Evolutionary conservation across 2,113 vertebrate species (phyloP).

Genomic region (Poeciliopsis turrubarensis): DNA sequence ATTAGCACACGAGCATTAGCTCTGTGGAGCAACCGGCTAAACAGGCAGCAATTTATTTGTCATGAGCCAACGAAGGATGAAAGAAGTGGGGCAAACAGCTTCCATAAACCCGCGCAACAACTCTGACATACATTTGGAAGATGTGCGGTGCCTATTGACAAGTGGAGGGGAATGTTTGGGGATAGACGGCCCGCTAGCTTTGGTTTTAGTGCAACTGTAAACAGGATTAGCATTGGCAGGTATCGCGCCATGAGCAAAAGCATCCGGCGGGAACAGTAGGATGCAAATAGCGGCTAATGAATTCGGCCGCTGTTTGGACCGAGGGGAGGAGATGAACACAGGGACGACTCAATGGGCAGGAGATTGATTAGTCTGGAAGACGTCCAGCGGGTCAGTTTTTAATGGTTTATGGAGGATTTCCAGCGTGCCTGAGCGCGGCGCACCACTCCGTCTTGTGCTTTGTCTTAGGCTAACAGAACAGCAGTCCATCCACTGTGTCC

Average conservation of each 20-base stretch:
- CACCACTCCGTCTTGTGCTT: constrained; percentile 41
- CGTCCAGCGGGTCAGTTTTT: constrained; percentile 59
- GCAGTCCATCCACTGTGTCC: constrained; percentile 51
- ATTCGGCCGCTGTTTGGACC: constrained; percentile 51
- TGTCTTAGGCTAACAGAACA: constrained; percentile 24
- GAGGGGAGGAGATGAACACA: constrained; percentile 28
- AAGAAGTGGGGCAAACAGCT: constrained; percentile 48
- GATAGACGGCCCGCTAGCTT: constrained; percentile 69
- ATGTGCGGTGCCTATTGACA: constrained; percentile 69
- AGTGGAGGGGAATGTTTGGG: constrained; percentile 38
- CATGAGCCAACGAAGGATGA: background rate
- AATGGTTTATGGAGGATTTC: constrained; percentile 51
- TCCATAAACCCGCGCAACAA: constrained; percentile 40
- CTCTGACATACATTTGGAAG: constrained; percentile 49
- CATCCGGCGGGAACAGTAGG: constrained; percentile 44
- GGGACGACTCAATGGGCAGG: constrained; percentile 31
- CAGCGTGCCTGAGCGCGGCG: background rate
- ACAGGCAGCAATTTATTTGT: constrained; percentile 34
- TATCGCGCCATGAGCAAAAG: constrained; percentile 54
- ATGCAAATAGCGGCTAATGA: constrained; percentile 75
- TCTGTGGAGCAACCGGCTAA: background rate
- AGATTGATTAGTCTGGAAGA: constrained; percentile 70
- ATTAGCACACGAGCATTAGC: background rate
- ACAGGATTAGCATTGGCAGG: constrained; percentile 79
- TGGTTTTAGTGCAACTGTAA: constrained; percentile 73